Percentiles rank a stretch among this genome's conserved stretches.
These are phyloP conservation scores for Frieseomelitta varia DNA, from an alignment of 1,140 invertebrate species.

Conservation along the genomic window DNA sequence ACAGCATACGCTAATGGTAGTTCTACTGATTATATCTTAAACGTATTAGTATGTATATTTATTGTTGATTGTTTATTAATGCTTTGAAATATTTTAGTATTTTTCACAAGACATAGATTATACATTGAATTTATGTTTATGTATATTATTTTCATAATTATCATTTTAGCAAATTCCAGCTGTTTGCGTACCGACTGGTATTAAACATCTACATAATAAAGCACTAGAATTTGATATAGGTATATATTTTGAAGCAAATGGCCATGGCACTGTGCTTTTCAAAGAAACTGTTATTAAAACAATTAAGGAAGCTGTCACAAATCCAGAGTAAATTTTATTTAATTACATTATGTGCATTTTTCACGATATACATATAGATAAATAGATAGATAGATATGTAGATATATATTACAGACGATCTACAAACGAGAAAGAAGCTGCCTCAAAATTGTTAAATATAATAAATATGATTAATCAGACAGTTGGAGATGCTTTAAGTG, in stretches of 20 bases:
- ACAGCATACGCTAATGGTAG: constrained; percentile 99
- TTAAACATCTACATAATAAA: constrained; percentile 97
- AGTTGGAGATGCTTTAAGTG: constrained; percentile 98
- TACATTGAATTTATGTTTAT: not conserved
- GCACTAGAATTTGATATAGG: constrained; percentile 96
- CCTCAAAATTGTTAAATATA: constrained; percentile 85
- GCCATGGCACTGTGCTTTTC: constrained; percentile 97
- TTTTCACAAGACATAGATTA: not conserved
- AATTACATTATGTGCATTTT: not conserved
- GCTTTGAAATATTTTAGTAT: not conserved
- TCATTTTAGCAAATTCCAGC: constrained; percentile 91
- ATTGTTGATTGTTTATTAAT: not conserved
- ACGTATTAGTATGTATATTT: constrained; percentile 87
- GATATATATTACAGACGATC: constrained; percentile 68
- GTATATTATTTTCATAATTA: not conserved
- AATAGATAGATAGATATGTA: not conserved
- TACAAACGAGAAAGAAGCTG: constrained; percentile 81
- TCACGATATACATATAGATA: not conserved
- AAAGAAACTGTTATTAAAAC: constrained; percentile 85
- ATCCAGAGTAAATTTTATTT: constrained; percentile 62
- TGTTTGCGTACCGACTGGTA: constrained; percentile 96
- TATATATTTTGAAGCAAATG: constrained; percentile 99
- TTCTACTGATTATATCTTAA: constrained; percentile 95
- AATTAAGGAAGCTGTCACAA: constrained; percentile 78
- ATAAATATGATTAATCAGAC: constrained; percentile 97